Evolutionary conservation across 2,888 invertebrate genomes (phyloP).

Genomic region (Drosophila tanythrix): DNA sequence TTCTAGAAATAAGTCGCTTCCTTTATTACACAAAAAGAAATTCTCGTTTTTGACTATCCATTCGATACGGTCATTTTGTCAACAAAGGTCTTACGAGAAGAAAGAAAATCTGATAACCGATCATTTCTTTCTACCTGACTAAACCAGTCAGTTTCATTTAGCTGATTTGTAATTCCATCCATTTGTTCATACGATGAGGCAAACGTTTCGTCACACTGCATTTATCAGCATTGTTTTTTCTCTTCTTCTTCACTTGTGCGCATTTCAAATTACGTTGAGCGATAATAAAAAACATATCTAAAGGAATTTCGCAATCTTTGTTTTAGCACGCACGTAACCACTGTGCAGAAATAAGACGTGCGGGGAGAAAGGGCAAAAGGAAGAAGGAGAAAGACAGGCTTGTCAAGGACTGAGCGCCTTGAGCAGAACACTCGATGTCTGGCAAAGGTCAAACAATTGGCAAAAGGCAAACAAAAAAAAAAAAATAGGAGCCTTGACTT

Average conservation of each 20-base stretch:
- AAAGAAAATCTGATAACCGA: constrained; percentile 45
- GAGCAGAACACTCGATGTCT: constrained; percentile 46
- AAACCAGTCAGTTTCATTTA: constrained; percentile 14
- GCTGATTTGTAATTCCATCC: constrained; percentile 21
- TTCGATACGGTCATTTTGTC: constrained; percentile 31
- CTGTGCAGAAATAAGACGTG: constrained; percentile 33
- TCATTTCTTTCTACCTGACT: constrained; percentile 60
- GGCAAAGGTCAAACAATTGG: constrained; percentile 68
- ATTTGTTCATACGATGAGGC: constrained; percentile 1
- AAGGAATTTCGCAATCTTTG: constrained; percentile 19
- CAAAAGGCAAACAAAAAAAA: constrained; percentile 31
- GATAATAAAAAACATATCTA: constrained; percentile 5
- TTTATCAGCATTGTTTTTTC: constrained; percentile 63
- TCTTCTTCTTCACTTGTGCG: constrained; percentile 16
- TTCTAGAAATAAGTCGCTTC: constrained; percentile 14
- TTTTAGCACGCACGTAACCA: constrained; percentile 23
- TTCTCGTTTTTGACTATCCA: constrained; percentile 2
- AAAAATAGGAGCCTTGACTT: constrained; percentile 69
- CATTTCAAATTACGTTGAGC: constrained; percentile 26
- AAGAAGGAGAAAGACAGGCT: constrained; percentile 32
- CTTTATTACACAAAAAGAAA: background rate
- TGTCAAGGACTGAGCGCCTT: constrained; percentile 50
- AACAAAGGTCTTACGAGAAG: constrained; percentile 30
- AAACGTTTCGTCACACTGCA: constrained; percentile 61
- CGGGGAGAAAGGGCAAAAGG: background rate